These are phyloP conservation scores for Smittia sp. DNA, from an alignment of 2,888 invertebrate genomes.

Conservation along the genomic window DNA sequence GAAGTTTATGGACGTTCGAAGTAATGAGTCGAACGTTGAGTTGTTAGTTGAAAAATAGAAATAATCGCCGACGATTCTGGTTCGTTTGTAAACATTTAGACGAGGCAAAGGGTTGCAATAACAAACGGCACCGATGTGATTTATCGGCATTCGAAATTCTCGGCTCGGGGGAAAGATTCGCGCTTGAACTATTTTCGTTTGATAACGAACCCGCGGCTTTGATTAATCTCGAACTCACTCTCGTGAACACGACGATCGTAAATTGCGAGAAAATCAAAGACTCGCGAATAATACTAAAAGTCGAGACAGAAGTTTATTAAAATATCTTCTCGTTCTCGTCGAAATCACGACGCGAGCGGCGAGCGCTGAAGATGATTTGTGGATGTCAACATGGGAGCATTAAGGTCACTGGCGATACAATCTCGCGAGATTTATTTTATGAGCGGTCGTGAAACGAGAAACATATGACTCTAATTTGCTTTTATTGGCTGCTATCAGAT, in stretches of 20 bases:
- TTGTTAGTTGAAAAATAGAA: conserved; percentile 7
- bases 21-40: background rate
- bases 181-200: background rate
- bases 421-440: conserved; percentile 24
- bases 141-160: background rate
- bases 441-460: background rate
- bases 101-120: background rate
- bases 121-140: background rate
- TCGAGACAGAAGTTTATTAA: background rate
- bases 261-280: background rate
- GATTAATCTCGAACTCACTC: background rate
- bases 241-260: background rate
- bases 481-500: background rate
- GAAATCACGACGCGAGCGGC: background rate
- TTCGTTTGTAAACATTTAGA: background rate
- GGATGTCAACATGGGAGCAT: conserved; percentile 41
- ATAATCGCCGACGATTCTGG: conserved; percentile 1
- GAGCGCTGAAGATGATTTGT: conserved; percentile 32
- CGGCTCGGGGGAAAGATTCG: background rate
- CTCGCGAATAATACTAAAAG: background rate
- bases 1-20: conserved; percentile 1
- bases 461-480: conserved; percentile 28
- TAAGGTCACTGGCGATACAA: conserved; percentile 39
- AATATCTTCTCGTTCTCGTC: background rate
- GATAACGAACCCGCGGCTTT: background rate